Evolutionary conservation across 2,888 invertebrate species (phyloP), one percentile per base, ranked within the genome.

Genomic region (Drosophila kanekoi): DNA sequence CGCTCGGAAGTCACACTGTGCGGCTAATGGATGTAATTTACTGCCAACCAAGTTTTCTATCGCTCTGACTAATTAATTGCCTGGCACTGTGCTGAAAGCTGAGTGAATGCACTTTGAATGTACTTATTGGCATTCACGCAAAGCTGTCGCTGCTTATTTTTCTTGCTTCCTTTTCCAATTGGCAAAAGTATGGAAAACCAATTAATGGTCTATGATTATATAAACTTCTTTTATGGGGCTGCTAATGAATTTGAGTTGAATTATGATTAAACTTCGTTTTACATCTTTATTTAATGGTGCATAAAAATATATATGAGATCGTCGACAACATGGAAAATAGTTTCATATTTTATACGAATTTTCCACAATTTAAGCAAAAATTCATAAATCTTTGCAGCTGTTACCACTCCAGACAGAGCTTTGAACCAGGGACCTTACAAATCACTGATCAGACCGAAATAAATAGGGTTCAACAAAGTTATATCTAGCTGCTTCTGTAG

Each of bases 21-120:
- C 71, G 68, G 79, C 89, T 91, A 91, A 91, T 91, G 91, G 89
- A 87, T 74, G 71, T 75, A 86, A 84, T 86, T 83, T 83, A 84
- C 81, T 45, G 74, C 72, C 83, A 66, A 41, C 66, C 53, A 74
- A 72, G 54, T 68, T 71, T 74, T 52, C 71, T 64, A 75, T 69
- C 69, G 66, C 58, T 65, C 67, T 54, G 61, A 67, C 86, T 84
- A 84, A 84, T 86, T 84, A 83, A 83, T 84, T 86, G 71, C 20
- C 65, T 28, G 47, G 23, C 47, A 47, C 58, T 51, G 58, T 23
- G 37, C 20, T 18, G 58, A 18, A 18, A 18, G 51, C 45, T 56
- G 51, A 51, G 57, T 43, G 45, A 58, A 58, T 54, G 67, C 63
- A 61, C 38, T 54, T 66, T 48, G 38, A 37, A 56, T 60, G 33